Evolutionary conservation across 1,140 invertebrate species (phyloP), one percentile per base, ranked within the genome.

Genomic region (Charaxes varanes): DNA sequence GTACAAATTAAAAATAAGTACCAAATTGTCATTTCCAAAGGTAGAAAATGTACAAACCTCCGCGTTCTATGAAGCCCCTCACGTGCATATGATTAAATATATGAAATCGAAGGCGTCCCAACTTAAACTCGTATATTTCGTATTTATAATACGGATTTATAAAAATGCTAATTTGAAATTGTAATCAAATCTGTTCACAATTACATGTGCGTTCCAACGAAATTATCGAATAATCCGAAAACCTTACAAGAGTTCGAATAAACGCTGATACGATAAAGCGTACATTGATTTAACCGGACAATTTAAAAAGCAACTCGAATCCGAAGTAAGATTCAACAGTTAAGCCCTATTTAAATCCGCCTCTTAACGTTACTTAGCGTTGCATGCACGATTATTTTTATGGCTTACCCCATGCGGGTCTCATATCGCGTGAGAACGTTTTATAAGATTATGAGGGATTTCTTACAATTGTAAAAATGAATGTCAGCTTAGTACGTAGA

Each of bases 351-450:
- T 43, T 35, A 43, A 43, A 43, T 36, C 18, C 35, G 16, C 36
- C 36, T 43, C 33, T 43, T 43, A 42, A 42, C 23, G 31, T 42
- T 28, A 28, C 17, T 37, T 23, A 36, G 19, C 22, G 16, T 30
- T 43, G 41, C 32, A 43, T 43, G 32, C 41, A 36, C 21, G 32
- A 42, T 42, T 31, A 31, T 31, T 31, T 19, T 18, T 30, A 16
- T 30, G 14, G 27, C 27, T 16, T 27, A 23, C 14, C 18, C 11
- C 41, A 30, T 35, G 41, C 41, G 11, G 15, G n/a, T 17, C 30
- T 36, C 33, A 12, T 43, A 43, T 43, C 41, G 41, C 41, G 41
- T 43, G 41, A 43, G 41, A 43, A 43, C 24, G 32, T 43, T 35
- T 43, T 43, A 43, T 43, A 43, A 35, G 41, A 43, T 36, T 43